phyloP scores from a whole-genome alignment of 2,888 invertebrate species.

The Luperina nickerlii region DNA sequence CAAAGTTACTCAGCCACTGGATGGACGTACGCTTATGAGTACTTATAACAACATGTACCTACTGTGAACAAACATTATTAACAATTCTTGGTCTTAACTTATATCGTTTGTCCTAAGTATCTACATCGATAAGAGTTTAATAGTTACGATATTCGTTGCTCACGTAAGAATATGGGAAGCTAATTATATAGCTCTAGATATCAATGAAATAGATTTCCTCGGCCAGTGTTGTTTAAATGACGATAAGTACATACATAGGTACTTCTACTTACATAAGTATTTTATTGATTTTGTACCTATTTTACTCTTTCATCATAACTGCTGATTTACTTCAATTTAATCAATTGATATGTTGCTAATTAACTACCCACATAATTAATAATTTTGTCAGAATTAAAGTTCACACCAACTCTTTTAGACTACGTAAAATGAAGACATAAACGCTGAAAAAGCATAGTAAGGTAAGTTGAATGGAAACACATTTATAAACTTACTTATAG shows the following conservation, averaged over 20 bases:
- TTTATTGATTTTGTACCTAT: no score
- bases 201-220: slow-evolving; percentile 1
- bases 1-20: slow-evolving; percentile 76
- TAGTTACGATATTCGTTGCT: slow-evolving; percentile 7
- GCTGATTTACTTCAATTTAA: neutral
- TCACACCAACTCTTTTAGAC: neutral
- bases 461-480: slow-evolving; percentile 14
- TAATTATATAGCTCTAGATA: slow-evolving; percentile 10
- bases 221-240: neutral
- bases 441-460: neutral
- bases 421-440: neutral
- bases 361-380: neutral
- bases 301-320: no score
- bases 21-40: slow-evolving; percentile 59
- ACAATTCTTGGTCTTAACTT: slow-evolving; percentile 16
- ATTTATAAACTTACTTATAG: slow-evolving; percentile 21
- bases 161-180: neutral
- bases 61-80: slow-evolving; percentile 15
- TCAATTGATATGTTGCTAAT: slow-evolving; percentile 9
- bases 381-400: neutral
- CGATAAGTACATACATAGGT: neutral
- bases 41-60: slow-evolving; percentile 16
- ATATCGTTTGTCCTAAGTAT: slow-evolving; percentile 8
- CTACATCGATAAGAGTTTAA: slow-evolving; percentile 8
- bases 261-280: neutral